These are phyloP conservation scores for Mythimna ferrago DNA, from an alignment of 2,888 invertebrate genomes.

Conservation along the genomic window DNA sequence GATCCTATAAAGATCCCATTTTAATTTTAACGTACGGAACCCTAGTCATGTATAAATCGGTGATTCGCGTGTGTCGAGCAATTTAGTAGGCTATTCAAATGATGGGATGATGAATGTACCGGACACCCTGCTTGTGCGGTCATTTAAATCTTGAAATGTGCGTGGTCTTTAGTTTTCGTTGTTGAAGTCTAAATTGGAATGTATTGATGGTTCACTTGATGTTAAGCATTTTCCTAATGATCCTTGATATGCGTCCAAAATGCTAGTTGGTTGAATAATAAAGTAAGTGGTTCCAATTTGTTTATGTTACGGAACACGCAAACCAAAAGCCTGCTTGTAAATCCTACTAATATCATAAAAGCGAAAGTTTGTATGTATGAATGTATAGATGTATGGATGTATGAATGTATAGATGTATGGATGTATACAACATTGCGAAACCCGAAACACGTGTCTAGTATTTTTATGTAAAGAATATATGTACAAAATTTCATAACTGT, in stretches of 20 bases:
- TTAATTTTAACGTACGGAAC: not conserved
- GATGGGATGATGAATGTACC: constrained; percentile 76
- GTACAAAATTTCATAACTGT: too few species aligned
- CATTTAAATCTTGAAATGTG: constrained; percentile 29
- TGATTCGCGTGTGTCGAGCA: constrained; percentile 79
- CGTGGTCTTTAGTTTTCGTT: constrained; percentile 15
- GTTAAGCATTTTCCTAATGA: constrained; percentile 12
- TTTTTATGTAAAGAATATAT: too few species aligned
- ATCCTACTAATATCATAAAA: not conserved
- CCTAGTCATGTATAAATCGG: constrained; percentile 71
- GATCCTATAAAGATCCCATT: not conserved
- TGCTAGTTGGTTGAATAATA: not conserved
- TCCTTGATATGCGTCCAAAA: constrained; percentile 1
- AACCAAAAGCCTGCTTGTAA: not conserved
- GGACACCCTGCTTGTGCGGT: constrained; percentile 47
- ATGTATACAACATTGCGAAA: too few species aligned
- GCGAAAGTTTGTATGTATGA: too few species aligned
- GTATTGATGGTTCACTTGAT: constrained; percentile 7
- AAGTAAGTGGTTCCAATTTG: not conserved
- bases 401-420: too few species aligned
- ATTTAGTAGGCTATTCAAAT: constrained; percentile 79
- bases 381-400: too few species aligned
- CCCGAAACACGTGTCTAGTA: too few species aligned
- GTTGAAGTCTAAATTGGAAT: constrained; percentile 22
- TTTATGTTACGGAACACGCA: constrained; percentile 2